Evolutionary conservation across 2,113 vertebrate species (phyloP).

Genomic region (Probosciger aterrimus): DNA sequence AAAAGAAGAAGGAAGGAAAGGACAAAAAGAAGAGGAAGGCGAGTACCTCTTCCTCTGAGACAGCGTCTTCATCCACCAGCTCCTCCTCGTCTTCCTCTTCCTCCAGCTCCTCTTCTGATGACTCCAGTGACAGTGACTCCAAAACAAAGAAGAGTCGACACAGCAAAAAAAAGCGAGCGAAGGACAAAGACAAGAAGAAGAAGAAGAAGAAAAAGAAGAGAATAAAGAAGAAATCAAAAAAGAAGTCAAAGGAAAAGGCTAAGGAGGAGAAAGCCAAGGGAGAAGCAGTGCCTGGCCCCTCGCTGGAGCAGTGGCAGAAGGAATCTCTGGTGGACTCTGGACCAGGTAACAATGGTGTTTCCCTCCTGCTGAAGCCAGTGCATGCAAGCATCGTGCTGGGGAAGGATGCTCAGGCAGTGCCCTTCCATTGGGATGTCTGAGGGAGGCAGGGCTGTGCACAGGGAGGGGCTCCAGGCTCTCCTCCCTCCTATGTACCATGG

Average conservation of each 20-base stretch:
- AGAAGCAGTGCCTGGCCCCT: constrained; percentile 69
- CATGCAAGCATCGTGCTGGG: fast-evolving
- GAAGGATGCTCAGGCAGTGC: fast-evolving
- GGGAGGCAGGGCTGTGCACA: background rate
- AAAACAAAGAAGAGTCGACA: constrained; percentile 72
- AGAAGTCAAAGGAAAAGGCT: constrained; percentile 54
- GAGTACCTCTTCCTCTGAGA: constrained; percentile 79
- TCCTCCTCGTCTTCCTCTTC: constrained; percentile 73
- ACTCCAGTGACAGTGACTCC: constrained; percentile 66
- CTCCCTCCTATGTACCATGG: fast-evolving
- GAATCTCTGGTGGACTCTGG: constrained; percentile 78
- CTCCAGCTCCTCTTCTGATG: constrained; percentile 62
- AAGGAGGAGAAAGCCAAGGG: constrained; percentile 57
- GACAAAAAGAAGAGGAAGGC: constrained; percentile 74
- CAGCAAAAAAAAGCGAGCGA: constrained; percentile 67
- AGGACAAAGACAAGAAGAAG: constrained; percentile 77
- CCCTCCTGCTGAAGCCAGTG: background rate
- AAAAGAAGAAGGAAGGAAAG: constrained; percentile 76
- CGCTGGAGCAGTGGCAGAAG: constrained; percentile 85
- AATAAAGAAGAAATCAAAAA: constrained; percentile 73
- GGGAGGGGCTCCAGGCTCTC: background rate
- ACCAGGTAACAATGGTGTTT: constrained; percentile 73
- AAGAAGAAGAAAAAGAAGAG: constrained; percentile 78
- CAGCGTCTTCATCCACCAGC: constrained; percentile 71
- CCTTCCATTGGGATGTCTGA: fast-evolving